Evolutionary conservation across 2,888 invertebrate genomes (phyloP).

Genomic region (Artemia sp.): DNA sequence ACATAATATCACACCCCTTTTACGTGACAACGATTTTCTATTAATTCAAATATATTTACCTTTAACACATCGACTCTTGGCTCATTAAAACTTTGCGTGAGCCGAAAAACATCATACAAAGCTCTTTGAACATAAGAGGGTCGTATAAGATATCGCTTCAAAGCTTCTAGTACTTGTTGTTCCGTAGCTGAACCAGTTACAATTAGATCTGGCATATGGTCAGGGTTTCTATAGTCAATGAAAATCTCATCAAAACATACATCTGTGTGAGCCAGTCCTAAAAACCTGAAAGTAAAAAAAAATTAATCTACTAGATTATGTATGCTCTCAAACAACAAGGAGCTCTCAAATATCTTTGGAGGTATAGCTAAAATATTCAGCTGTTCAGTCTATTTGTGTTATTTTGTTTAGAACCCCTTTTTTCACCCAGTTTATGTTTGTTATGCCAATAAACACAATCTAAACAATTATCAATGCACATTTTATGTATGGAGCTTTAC

Average conservation of each 20-base stretch:
- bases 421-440: too few relatives aligned
- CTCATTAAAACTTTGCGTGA: constrained; percentile 34
- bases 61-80: constrained; percentile 46
- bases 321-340: too few relatives aligned
- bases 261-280: constrained; percentile 41
- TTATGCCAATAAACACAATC: too few relatives aligned
- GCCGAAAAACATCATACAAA: constrained; percentile 42
- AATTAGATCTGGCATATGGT: constrained; percentile 34
- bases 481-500: too few relatives aligned
- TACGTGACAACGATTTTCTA: too few relatives aligned
- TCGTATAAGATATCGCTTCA: constrained; percentile 41
- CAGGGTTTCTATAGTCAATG: constrained; percentile 33
- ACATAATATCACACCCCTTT: too few relatives aligned
- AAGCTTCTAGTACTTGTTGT: constrained; percentile 41
- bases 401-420: too few relatives aligned
- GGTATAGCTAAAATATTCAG: too few relatives aligned
- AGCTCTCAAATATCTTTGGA: too few relatives aligned
- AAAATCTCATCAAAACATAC: constrained; percentile 39
- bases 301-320: neutral
- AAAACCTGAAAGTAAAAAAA: constrained; percentile 33
- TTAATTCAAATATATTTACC: constrained; percentile 29
- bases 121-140: constrained; percentile 47
- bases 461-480: too few relatives aligned
- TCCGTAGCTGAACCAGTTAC: constrained; percentile 43
- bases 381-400: too few relatives aligned